phyloP scores from a whole-genome alignment of 2,797 vertebrate species.

The Anguilla megastoma region DNA sequence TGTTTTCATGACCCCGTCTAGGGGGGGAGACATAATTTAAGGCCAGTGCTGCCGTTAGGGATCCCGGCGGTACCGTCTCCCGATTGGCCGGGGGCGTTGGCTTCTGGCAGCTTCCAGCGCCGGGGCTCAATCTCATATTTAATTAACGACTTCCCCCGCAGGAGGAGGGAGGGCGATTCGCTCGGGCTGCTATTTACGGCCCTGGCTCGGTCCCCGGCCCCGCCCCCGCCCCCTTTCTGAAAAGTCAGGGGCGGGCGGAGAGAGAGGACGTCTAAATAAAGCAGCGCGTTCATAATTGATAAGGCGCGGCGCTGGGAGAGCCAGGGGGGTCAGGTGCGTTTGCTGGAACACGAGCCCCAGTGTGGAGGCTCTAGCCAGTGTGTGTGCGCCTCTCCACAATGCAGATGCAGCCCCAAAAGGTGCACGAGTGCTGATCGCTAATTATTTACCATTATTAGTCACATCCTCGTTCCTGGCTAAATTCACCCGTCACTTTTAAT shows the following conservation, averaged over 20 bases:
- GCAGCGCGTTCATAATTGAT: constrained; percentile 49
- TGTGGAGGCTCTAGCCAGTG: constrained; percentile 24
- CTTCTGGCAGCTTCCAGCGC: neutral
- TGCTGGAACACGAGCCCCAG: constrained; percentile 14
- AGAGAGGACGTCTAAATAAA: constrained; percentile 37
- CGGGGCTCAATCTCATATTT: constrained; percentile 25
- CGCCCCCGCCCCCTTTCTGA: neutral
- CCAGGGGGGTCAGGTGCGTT: constrained; percentile 34
- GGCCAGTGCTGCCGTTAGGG: neutral
- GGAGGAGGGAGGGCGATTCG: neutral
- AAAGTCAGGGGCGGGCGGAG: neutral
- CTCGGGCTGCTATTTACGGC: constrained; percentile 19
- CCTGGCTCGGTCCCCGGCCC: neutral
- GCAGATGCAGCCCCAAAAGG: neutral
- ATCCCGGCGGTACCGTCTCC: neutral
- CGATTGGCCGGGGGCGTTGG: neutral
- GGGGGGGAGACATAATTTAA: neutral
- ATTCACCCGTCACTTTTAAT: neutral
- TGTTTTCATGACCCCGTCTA: neutral
- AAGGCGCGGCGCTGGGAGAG: constrained; percentile 29
- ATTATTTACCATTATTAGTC: neutral
- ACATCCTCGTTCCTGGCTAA: neutral
- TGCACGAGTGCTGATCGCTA: neutral
- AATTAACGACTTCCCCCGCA: constrained; percentile 20
- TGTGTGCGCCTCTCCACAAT: neutral